Percentiles rank a stretch among this genome's conserved stretches.
phyloP scores from a whole-genome alignment of 1,140 invertebrate genomes.

The Varroa destructor region DNA sequence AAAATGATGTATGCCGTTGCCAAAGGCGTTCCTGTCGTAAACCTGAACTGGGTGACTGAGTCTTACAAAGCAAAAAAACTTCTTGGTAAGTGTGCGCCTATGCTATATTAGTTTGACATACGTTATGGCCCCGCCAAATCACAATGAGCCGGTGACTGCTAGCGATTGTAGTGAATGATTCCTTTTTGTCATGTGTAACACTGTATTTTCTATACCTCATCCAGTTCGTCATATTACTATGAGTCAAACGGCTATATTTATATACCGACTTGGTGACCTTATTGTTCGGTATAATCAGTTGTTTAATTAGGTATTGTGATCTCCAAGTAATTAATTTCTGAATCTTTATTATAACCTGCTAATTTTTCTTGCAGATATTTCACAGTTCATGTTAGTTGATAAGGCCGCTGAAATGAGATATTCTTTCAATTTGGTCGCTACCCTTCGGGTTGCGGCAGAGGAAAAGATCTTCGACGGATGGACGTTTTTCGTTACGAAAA shows the following conservation, averaged over 20 bases:
- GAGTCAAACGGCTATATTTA: no score
- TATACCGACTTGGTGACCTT: no score
- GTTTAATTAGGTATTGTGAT: no score
- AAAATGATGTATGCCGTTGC: conserved; percentile 25
- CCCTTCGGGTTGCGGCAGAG: background rate
- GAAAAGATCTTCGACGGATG: conserved; percentile 8
- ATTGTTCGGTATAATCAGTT: no score
- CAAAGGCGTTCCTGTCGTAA: background rate
- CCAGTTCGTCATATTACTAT: no score
- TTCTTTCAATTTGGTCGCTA: background rate
- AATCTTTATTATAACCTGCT: no score
- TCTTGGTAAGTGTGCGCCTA: conserved; percentile 5
- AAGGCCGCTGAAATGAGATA: conserved; percentile 12
- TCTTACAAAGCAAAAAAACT: conserved; percentile 12
- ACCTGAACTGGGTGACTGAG: background rate
- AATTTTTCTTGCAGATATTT: background rate
- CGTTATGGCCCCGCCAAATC: background rate
- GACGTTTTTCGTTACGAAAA: conserved; percentile 17
- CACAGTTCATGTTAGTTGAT: background rate
- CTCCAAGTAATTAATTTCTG: no score
- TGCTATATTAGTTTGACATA: background rate
- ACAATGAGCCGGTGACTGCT: no score
- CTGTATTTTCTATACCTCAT: no score
- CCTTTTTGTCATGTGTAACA: no score
- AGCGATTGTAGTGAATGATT: no score